phyloP scores from a whole-genome alignment of 2,113 vertebrate species.

The Helogale parvula region DNA sequence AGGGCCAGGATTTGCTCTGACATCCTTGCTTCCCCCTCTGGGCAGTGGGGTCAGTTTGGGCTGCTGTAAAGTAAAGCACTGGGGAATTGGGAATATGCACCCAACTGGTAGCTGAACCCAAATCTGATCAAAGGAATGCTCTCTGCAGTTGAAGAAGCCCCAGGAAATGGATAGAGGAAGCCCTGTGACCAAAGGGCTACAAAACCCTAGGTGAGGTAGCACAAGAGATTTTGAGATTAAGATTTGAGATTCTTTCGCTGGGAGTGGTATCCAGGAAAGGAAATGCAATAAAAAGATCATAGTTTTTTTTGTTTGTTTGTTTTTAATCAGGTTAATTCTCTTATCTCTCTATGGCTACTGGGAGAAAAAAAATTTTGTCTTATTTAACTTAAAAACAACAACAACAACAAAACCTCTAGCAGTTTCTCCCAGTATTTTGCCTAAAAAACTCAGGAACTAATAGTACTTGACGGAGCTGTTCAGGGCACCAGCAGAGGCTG shows the following conservation, averaged over 20 bases:
- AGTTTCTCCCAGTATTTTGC: background rate
- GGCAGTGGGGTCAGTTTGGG: background rate
- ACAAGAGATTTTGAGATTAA: background rate
- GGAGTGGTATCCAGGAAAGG: background rate
- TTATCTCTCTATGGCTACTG: background rate
- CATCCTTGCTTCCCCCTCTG: background rate
- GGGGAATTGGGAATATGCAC: background rate
- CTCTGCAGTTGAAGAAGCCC: background rate
- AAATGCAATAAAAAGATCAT: slow-evolving; percentile 46
- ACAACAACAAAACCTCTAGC: background rate
- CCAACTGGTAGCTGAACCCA: background rate
- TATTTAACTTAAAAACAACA: background rate
- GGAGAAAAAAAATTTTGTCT: slow-evolving; percentile 10
- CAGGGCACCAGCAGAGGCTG: background rate
- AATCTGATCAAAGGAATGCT: slow-evolving; percentile 54
- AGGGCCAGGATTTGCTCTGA: background rate
- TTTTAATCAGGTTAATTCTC: background rate
- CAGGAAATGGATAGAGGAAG: slow-evolving; percentile 1
- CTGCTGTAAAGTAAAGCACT: background rate
- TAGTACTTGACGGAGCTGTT: background rate
- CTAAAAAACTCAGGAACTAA: background rate
- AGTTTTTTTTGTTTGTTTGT: background rate
- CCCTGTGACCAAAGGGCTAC: background rate
- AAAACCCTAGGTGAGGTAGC: background rate
- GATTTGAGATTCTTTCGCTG: slow-evolving; percentile 46